Base-by-base conservation (phyloP, 2,113 vertebrate species). In the Himantopus leucocephalus region DNA sequence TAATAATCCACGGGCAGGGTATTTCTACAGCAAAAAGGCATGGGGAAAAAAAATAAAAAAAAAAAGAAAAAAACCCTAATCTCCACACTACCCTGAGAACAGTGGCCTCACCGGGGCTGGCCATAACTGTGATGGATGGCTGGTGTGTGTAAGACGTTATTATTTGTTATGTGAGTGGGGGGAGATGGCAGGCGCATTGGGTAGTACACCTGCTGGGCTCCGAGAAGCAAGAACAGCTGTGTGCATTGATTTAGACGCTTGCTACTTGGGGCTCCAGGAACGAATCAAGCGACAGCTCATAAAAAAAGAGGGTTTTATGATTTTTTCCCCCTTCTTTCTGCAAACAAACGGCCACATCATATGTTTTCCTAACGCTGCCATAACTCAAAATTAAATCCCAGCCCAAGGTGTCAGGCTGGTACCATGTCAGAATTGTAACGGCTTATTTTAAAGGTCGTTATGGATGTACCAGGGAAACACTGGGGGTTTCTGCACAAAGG, bases 241-340 rank as follows among this genome's bases (percentile, higher is more conserved):
- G 98, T 90, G 94, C 98, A 98, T 99, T 99, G 99, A 99, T 99
- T 99, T 99, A 99, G 99, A 98, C 92, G 98, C 98, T 98, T 97
- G 98, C 99, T 98, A 98, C 97, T 97, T 98, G 97, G 97, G 98
- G 98, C 99, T 98, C 98, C 99, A 99, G 99, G 99, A 99, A 99
- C 98, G 98, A 99, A 98, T 99, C 99, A 99, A 98, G 98, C 98
- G 97, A 99, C 99, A 99, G 99, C 99, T 99, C 98, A 98, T 99
- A 99, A 99, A 99, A 98, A 98, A 95, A 95, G 96, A 98, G 97
- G 97, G 98, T 98, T 99, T 99, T 99, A 99, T 98, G 98, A 99
- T 98, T 98, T 90, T 94, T 92, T 56, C 95, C 95, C 95, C 94
- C 93, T 98, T 97, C 98, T 97, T 98, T 98, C 98, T 98, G 98